These are phyloP conservation scores for Dicycla oo DNA, from an alignment of 2,888 invertebrate genomes.

Conservation along the genomic window DNA sequence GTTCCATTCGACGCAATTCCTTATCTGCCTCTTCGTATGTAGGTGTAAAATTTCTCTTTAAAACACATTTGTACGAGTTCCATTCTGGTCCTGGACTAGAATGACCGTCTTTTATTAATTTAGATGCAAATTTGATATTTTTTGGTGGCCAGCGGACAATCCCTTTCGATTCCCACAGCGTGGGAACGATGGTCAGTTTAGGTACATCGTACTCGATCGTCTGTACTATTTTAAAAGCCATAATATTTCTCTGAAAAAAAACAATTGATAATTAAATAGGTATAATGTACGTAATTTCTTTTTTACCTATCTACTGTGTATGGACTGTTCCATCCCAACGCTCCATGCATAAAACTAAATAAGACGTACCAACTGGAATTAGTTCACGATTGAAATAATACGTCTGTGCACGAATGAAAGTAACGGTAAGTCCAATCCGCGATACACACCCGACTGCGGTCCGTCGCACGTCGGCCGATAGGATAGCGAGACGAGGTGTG, in stretches of 20 bases:
- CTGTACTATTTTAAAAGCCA: too few species aligned
- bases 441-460: too few species aligned
- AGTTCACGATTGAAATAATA: conserved; percentile 13
- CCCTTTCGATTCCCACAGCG: conserved; percentile 13
- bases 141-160: conserved; percentile 25
- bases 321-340: conserved; percentile 19
- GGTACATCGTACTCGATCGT: conserved; percentile 25
- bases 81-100: conserved; percentile 36
- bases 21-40: conserved; percentile 22
- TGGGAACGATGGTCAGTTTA: conserved; percentile 11
- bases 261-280: too few species aligned
- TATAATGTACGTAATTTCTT: too few species aligned
- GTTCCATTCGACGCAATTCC: conserved; percentile 22
- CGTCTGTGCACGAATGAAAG: conserved; percentile 23
- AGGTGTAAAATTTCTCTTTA: conserved; percentile 34
- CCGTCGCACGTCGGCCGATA: too few species aligned
- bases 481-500: too few species aligned
- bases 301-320: conserved; percentile 20
- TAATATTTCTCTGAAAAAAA: too few species aligned
- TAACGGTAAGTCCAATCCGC: conserved; percentile 1
- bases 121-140: conserved; percentile 23
- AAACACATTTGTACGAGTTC: conserved; percentile 32
- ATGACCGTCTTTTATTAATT: conserved; percentile 38
- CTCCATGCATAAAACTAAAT: conserved; percentile 17
- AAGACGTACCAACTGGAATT: conserved; percentile 21